Percentiles rank a stretch among this genome's conserved stretches.
These are phyloP conservation scores for Brevimyrus niger DNA, from an alignment of 2,113 vertebrate species.

Conservation along the genomic window DNA sequence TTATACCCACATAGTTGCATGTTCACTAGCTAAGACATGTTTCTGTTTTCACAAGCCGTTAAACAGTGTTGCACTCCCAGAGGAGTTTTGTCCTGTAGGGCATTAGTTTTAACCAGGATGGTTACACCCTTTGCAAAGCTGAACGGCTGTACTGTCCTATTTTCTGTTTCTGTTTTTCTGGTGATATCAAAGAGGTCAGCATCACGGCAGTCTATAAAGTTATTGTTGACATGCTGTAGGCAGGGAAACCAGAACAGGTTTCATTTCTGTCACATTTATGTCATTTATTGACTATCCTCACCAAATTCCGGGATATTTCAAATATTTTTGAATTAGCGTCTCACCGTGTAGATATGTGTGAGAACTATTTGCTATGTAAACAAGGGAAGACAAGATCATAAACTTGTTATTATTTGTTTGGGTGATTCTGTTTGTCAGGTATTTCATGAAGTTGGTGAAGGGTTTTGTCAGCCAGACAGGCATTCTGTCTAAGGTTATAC, in stretches of 20 bases:
- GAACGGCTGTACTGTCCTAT: neutral
- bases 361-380: neutral
- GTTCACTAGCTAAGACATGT: neutral
- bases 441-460: neutral
- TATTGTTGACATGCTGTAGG: neutral
- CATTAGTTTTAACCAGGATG: neutral
- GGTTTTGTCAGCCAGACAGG: neutral
- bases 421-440: neutral
- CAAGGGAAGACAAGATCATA: neutral
- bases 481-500: neutral
- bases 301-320: neutral
- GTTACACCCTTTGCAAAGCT: neutral
- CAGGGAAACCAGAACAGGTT: neutral
- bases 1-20: neutral
- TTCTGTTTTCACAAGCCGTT: neutral
- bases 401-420: neutral
- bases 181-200: neutral
- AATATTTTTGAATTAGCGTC: neutral
- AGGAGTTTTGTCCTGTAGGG: constrained; percentile 6
- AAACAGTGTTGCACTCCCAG: neutral
- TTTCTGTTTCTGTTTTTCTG: neutral
- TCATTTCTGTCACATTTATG: neutral
- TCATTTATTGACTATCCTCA: neutral
- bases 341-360: neutral
- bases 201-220: neutral